Conservation (phyloP, 2,888 invertebrate genomes). For the Apantesis nais region DNA sequence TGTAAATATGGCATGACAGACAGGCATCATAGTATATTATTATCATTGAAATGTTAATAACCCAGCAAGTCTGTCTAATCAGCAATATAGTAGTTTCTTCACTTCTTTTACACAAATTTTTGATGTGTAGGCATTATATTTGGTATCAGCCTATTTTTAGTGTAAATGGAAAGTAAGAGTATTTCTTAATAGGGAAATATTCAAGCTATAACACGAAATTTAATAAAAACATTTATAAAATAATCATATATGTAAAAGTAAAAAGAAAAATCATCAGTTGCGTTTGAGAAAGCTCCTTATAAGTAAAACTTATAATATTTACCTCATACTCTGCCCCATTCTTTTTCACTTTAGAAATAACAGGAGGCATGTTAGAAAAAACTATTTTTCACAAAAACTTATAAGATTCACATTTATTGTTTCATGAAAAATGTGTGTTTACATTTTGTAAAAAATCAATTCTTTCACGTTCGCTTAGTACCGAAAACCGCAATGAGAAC, state of each 20-base stretch:
- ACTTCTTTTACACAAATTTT: conserved; percentile 10
- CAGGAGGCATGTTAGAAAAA: conserved; percentile 72
- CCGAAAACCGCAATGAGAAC: conserved; percentile 57
- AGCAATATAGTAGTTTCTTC: background rate
- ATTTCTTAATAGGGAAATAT: conserved; percentile 15
- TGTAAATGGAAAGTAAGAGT: conserved; percentile 36
- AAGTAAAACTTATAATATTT: conserved; percentile 53
- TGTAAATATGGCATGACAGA: conserved; percentile 54
- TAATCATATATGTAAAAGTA: background rate
- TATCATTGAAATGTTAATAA: conserved; percentile 12
- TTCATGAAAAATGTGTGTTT: conserved; percentile 39
- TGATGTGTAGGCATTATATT: conserved; percentile 11
- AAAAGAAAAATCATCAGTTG: background rate
- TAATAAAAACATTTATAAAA: background rate
- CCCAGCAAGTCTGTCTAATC: background rate
- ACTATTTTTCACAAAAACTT: conserved; percentile 22
- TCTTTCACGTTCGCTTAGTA: conserved; percentile 50
- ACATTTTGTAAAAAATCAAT: conserved; percentile 57
- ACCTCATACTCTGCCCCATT: conserved; percentile 82
- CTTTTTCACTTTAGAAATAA: conserved; percentile 80
- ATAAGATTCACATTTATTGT: conserved; percentile 33
- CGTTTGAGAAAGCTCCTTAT: conserved; percentile 11
- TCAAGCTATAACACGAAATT: background rate
- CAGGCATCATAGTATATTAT: conserved; percentile 15
- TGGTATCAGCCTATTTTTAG: conserved; percentile 26